phyloP scores from a whole-genome alignment of 2,797 vertebrate species.

The Avahi laniger region DNA sequence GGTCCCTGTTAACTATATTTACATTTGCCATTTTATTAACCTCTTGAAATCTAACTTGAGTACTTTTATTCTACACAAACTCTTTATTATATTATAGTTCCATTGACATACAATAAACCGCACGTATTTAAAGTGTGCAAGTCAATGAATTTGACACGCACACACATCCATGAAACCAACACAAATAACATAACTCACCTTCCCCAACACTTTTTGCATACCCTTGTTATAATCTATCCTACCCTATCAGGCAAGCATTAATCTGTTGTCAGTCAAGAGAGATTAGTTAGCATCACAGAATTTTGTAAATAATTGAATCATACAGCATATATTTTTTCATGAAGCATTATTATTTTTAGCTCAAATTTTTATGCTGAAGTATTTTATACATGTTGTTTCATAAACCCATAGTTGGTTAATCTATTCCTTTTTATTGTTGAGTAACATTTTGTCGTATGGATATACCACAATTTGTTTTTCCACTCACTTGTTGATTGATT shows the following conservation, averaged over 20 bases:
- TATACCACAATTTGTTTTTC: not conserved
- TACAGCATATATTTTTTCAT: not conserved
- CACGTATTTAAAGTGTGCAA: not conserved
- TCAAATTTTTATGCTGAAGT: not conserved
- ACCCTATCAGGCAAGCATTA: not conserved
- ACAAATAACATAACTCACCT: too few relatives aligned
- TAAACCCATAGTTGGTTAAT: too few relatives aligned
- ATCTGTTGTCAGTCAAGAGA: not conserved
- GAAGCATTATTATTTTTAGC: not conserved
- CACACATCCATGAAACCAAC: not conserved
- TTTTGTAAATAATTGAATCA: not conserved
- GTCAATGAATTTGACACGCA: not conserved
- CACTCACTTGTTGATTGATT: not conserved
- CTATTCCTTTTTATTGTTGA: not conserved
- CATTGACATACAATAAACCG: accelerated
- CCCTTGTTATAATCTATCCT: not conserved
- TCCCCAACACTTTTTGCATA: not conserved
- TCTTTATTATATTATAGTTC: not conserved
- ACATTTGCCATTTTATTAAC: not conserved
- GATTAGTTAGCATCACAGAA: not conserved
- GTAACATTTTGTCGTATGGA: not conserved
- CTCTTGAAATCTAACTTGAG: not conserved
- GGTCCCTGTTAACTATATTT: not conserved
- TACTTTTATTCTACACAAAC: not conserved
- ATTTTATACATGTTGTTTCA: not conserved